Evolutionary conservation across 2,797 vertebrate species (phyloP).

Genomic region (Enteromius radiatus): DNA sequence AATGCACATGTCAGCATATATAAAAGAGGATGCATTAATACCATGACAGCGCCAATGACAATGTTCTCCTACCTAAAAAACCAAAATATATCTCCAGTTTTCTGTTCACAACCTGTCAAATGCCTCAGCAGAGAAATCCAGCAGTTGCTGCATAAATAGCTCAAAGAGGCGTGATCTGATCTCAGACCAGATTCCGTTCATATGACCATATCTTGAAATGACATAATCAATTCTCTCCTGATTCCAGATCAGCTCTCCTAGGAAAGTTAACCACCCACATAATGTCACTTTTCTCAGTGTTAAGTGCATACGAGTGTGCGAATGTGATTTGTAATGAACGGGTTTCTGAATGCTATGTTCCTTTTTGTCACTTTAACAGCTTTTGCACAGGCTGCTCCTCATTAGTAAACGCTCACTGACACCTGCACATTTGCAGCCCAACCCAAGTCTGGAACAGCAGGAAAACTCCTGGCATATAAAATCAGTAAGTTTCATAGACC

Average conservation of each 20-base stretch:
- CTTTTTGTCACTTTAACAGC: slow-evolving; percentile 58
- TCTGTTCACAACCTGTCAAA: slow-evolving; percentile 36
- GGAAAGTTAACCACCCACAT: slow-evolving; percentile 31
- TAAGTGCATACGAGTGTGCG: not conserved
- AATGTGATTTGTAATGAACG: slow-evolving; percentile 14
- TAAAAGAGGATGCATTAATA: slow-evolving; percentile 3
- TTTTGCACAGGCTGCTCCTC: slow-evolving; percentile 51
- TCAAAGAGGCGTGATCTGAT: slow-evolving; percentile 11
- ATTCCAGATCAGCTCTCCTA: slow-evolving; percentile 15
- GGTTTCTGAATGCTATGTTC: slow-evolving; percentile 2
- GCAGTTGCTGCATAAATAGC: slow-evolving; percentile 8
- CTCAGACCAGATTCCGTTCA: not conserved
- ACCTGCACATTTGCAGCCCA: slow-evolving; percentile 16
- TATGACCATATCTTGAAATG: not conserved
- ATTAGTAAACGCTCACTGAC: slow-evolving; percentile 57
- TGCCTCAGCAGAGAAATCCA: slow-evolving; percentile 17
- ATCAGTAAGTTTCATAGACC: not conserved
- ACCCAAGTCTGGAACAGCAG: slow-evolving; percentile 2
- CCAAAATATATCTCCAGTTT: slow-evolving; percentile 24
- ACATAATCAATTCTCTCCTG: not conserved
- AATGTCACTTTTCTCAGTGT: slow-evolving; percentile 13
- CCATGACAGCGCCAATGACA: slow-evolving; percentile 13
- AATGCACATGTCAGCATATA: slow-evolving; percentile 23
- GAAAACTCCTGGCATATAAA: not conserved
- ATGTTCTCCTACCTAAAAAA: slow-evolving; percentile 18